A percentile compares a stretch with the other conserved stretches of the same genome.
phyloP scores from a whole-genome alignment of 1,140 invertebrate species.

The Pogonus chalceus region DNA sequence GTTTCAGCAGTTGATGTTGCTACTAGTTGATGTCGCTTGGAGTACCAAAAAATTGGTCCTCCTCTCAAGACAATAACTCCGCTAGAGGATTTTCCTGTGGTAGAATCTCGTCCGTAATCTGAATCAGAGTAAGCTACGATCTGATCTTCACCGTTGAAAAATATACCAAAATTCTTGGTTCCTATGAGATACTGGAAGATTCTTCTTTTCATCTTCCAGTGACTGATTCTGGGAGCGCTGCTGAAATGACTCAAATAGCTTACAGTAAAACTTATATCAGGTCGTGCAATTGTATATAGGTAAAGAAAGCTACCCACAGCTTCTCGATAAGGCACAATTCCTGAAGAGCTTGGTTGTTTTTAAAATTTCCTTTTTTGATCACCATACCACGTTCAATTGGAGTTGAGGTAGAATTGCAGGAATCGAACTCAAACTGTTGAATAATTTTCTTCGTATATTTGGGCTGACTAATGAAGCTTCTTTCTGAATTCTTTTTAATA shows the following conservation, averaged over 20 bases:
- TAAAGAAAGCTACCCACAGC: constrained; percentile 26
- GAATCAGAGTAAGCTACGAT: constrained; percentile 19
- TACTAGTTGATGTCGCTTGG: background rate
- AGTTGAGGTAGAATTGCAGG: constrained; percentile 13
- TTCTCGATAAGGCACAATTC: constrained; percentile 24
- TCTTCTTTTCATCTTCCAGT: constrained; percentile 26
- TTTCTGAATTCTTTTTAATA: background rate
- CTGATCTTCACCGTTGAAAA: constrained; percentile 14
- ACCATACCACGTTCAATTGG: constrained; percentile 19
- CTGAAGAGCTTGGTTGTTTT: constrained; percentile 11
- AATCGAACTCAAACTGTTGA: constrained; percentile 17
- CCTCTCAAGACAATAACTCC: constrained; percentile 18
- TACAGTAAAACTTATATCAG: constrained; percentile 32
- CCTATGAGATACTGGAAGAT: constrained; percentile 25
- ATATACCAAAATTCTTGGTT: constrained; percentile 16
- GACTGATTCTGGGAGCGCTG: constrained; percentile 19
- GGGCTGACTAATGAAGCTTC: constrained; percentile 12
- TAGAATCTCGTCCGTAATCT: constrained; percentile 16
- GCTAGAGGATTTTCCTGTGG: constrained; percentile 16
- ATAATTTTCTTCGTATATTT: constrained; percentile 19
- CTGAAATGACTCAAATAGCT: constrained; percentile 26
- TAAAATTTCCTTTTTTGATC: constrained; percentile 11
- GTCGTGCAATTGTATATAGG: constrained; percentile 20
- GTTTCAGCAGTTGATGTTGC: background rate
- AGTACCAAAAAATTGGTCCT: constrained; percentile 19